Evolutionary conservation across 2,888 invertebrate species (phyloP), one percentile per base, ranked within the genome.

Genomic region (Coenonympha glycerion): DNA sequence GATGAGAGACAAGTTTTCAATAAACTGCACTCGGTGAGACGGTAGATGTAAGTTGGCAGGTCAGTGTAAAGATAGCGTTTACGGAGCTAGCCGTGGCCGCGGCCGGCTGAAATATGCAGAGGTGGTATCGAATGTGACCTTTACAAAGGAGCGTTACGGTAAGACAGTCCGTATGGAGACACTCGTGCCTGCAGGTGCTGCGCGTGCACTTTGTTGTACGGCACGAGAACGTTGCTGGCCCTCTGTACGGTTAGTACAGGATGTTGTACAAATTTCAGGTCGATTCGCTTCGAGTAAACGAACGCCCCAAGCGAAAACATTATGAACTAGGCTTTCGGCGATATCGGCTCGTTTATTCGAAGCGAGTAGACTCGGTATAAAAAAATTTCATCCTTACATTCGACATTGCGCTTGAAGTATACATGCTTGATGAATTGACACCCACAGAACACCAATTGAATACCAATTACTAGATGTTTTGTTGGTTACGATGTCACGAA

Each of bases 31-130:
- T 3, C 22, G 56, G 53, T 42, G 28, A 16, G 41, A 31, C 9
- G 48, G 63, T 40, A 57, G 50, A 53, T 51, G 53, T 60, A 67
- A 60, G 49, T 66, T 71, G 66, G 76, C 57, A 50, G 63, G 68
- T 68, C 64, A 69, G 63, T 67, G 71, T 67, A 74, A 73, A 83
- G 85, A 84, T 84, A 84, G 75, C 80, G 76, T 78, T 79, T 80
- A 78, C 73, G 75, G 64, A 78, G 76, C 73, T 65, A 63, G 76
- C 71, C 74, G 79, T 71, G 83, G 82, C 75, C 76, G 74, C 78
- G 72, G 70, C 68, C 62, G 76, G 73, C 74, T 83, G 79, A 84
- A 85, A 86, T 85, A 85, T 86, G 86, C 82, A 83, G 79, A 69
- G 78, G 74, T 68, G 76, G 81, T 83, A 83, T 83, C 77, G 83